These are phyloP conservation scores for Probosciger aterrimus DNA, from an alignment of 2,113 vertebrate species.

Conservation along the genomic window DNA sequence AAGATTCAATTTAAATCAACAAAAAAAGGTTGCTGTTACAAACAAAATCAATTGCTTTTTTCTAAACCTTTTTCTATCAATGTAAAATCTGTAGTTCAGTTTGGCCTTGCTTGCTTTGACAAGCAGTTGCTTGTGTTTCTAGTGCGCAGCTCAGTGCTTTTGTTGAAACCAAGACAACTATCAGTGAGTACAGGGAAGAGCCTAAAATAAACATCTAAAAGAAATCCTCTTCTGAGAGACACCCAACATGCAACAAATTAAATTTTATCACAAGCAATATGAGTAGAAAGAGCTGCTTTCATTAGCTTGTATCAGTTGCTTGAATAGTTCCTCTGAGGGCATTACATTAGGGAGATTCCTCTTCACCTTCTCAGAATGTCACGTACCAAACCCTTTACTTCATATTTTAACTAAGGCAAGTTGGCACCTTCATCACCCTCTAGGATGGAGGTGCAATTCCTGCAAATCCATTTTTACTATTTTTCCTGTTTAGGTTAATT, in stretches of 20 bases:
- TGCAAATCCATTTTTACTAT: background rate
- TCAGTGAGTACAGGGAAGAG: background rate
- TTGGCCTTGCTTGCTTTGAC: conserved; percentile 32
- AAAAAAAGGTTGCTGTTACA: background rate
- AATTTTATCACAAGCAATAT: background rate
- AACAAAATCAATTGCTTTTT: background rate
- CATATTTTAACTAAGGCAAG: background rate
- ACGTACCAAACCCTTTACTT: background rate
- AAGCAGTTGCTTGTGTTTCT: background rate
- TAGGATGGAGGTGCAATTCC: background rate
- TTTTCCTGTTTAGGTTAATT: background rate
- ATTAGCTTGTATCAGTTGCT: background rate
- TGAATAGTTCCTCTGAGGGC: background rate
- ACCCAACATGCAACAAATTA: background rate
- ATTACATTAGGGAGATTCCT: background rate
- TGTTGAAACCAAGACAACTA: background rate
- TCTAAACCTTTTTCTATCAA: background rate
- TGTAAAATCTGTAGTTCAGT: background rate
- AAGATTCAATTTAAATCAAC: background rate
- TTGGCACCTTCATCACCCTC: background rate
- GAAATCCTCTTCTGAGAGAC: conserved; percentile 12
- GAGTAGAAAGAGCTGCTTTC: background rate
- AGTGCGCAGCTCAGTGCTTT: background rate
- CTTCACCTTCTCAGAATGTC: background rate
- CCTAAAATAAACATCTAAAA: background rate